These are phyloP conservation scores for Oncorhynchus kisutch DNA, from an alignment of 2,113 vertebrate genomes.

Conservation along the genomic window DNA sequence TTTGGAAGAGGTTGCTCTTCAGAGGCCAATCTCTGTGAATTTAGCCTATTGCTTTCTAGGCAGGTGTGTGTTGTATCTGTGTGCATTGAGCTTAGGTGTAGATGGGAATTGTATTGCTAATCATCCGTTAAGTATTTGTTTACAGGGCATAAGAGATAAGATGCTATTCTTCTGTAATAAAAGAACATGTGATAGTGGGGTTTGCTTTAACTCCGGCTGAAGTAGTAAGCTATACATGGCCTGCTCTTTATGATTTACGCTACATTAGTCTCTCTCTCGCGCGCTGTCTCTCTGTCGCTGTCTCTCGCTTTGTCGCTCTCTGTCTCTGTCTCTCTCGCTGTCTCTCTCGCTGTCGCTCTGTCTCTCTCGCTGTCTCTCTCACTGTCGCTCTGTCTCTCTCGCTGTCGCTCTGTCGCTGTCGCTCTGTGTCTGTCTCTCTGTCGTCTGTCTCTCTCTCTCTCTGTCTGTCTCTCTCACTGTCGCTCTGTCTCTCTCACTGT, in stretches of 20 bases:
- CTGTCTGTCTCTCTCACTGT: not conserved
- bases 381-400: too few species aligned
- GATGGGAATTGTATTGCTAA: not conserved
- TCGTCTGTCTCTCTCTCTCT: too few species aligned
- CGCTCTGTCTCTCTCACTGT: too few species aligned
- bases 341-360: too few species aligned
- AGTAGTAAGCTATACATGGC: not conserved
- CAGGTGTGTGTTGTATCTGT: too few species aligned
- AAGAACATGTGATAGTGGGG: not conserved
- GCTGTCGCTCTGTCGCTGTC: too few species aligned
- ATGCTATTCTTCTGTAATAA: not conserved
- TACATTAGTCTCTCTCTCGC: not conserved
- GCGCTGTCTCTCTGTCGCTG: not conserved
- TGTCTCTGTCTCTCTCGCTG: too few species aligned
- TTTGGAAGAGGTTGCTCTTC: too few species aligned
- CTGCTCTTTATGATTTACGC: not conserved
- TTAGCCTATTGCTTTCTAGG: too few species aligned
- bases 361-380: not conserved
- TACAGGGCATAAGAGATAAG: conserved; percentile 1
- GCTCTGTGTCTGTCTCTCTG: too few species aligned
- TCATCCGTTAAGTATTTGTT: not conserved
- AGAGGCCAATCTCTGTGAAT: too few species aligned
- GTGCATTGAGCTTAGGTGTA: not conserved
- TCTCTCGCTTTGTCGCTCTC: too few species aligned
- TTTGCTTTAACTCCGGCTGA: not conserved